phyloP scores from a whole-genome alignment of 2,888 invertebrate genomes.

The Dinocampus coccinellae region DNA sequence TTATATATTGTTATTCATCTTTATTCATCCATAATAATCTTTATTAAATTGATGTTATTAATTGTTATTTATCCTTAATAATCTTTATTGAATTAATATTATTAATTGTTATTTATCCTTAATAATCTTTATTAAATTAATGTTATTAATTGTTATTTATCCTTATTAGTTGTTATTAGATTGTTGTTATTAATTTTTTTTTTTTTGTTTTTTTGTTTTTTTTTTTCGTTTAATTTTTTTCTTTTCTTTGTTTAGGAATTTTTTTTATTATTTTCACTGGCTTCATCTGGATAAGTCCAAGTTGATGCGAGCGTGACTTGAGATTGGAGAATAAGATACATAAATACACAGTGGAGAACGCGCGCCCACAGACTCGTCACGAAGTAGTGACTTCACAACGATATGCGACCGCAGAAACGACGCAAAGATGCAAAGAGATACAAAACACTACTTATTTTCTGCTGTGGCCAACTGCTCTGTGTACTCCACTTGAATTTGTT shows the following conservation, averaged over 20 bases:
- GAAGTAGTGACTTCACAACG: conserved; percentile 13
- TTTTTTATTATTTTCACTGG: conserved; percentile 1
- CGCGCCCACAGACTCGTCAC: conserved; percentile 29
- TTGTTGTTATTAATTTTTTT: conserved; percentile 14
- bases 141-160: background rate
- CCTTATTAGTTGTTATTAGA: no score
- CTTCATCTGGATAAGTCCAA: conserved; percentile 48
- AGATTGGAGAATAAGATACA: conserved; percentile 44
- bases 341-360: conserved; percentile 17
- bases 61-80: conserved; percentile 6
- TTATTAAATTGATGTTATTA: no score
- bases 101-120: background rate
- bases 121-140: no score
- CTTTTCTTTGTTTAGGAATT: no score
- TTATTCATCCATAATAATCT: no score
- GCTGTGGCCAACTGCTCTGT: background rate
- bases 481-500: background rate
- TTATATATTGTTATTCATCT: background rate
- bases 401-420: background rate
- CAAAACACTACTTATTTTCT: background rate
- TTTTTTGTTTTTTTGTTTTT: background rate
- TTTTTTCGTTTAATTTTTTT: background rate
- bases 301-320: conserved; percentile 47
- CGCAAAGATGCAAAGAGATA: conserved; percentile 3
- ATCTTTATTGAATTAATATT: no score